Conservation (phyloP, 2,797 vertebrate genomes). For the Hirundo rustica region DNA sequence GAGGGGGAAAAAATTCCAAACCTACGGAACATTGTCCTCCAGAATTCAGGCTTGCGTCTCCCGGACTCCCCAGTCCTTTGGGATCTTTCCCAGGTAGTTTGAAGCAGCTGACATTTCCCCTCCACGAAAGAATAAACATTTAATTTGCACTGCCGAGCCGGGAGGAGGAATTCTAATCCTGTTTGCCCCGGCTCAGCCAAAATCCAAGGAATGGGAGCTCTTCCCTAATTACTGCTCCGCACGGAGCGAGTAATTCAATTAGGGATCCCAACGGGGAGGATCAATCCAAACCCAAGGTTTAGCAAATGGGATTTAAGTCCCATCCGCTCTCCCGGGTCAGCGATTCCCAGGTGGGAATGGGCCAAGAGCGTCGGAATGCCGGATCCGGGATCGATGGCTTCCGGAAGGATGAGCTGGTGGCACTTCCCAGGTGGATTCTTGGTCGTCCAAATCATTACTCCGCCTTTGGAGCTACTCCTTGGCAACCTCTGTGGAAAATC, state of each 20-base stretch:
- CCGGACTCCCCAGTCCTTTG: neutral
- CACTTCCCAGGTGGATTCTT: neutral
- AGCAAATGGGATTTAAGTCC: neutral
- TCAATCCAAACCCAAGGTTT: neutral
- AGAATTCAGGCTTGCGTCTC: neutral
- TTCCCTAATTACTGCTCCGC: neutral
- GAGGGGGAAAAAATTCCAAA: neutral
- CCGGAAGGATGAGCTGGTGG: neutral
- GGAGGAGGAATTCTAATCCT: slow-evolving; percentile 65
- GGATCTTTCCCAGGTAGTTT: neutral
- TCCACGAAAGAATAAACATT: slow-evolving; percentile 70
- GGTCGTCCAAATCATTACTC: neutral
- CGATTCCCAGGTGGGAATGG: neutral
- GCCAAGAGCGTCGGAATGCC: accelerated
- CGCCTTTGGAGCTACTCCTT: neutral
- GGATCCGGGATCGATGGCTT: accelerated
- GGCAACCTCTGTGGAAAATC: neutral
- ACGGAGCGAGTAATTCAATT: neutral
- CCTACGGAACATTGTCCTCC: neutral
- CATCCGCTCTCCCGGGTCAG: neutral
- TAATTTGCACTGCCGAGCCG: slow-evolving; percentile 42
- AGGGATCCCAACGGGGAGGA: neutral
- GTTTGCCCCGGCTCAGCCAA: slow-evolving; percentile 19
- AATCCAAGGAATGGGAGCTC: neutral
- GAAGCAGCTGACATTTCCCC: slow-evolving; percentile 61